Conservation (phyloP, 2,888 invertebrate species). For the Idaea dimidiata region DNA sequence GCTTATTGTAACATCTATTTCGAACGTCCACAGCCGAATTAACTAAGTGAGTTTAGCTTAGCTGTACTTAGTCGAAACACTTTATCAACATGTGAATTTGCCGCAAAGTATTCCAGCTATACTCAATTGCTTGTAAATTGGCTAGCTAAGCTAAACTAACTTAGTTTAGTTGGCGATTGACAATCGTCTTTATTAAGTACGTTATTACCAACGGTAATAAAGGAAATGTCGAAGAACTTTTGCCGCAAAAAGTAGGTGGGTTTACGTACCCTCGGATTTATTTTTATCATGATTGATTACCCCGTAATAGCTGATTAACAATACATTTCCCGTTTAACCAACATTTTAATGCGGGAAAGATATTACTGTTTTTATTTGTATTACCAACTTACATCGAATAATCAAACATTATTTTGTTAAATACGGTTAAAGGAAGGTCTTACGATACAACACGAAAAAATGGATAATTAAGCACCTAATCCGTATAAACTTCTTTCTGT, state of each 20-base stretch:
- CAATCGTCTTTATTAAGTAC: too few relatives aligned
- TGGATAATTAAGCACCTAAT: neutral
- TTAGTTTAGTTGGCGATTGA: too few relatives aligned
- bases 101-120: too few relatives aligned
- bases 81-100: too few relatives aligned
- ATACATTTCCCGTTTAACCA: slow-evolving; percentile 16
- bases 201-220: too few relatives aligned
- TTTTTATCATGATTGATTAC: slow-evolving; percentile 59
- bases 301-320: slow-evolving; percentile 52
- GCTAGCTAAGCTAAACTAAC: too few relatives aligned
- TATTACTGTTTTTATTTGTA: neutral
- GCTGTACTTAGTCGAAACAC: too few relatives aligned
- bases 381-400: neutral
- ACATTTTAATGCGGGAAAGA: slow-evolving; percentile 1
- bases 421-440: neutral
- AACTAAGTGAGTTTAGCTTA: too few relatives aligned
- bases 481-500: too few relatives aligned
- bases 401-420: neutral
- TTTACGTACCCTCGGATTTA: slow-evolving; percentile 24
- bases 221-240: neutral
- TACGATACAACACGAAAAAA: neutral
- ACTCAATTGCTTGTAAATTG: too few relatives aligned
- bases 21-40: neutral
- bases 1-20: neutral
- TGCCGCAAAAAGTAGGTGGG: slow-evolving; percentile 5